phyloP scores from a whole-genome alignment of 2,797 vertebrate genomes.

The Glyptemys insculpta region DNA sequence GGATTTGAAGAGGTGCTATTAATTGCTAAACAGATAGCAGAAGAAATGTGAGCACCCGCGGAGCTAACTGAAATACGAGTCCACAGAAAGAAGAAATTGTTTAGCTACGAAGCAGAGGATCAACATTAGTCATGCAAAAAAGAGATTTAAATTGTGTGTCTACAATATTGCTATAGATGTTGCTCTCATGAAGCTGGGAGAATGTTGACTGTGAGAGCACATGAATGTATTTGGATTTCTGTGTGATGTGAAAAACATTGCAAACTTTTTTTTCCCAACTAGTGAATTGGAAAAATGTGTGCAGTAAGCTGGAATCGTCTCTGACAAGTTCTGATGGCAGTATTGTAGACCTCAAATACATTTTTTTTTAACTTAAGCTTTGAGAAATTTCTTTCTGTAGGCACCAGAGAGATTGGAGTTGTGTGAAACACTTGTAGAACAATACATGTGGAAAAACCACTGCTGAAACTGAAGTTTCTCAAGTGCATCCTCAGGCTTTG shows the following conservation, averaged over 20 bases:
- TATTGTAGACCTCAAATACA: too few species aligned
- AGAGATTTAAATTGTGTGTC: not conserved
- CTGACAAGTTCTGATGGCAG: too few species aligned
- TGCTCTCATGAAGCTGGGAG: not conserved
- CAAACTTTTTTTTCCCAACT: not conserved
- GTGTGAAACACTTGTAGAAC: too few species aligned
- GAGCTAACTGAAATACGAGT: not conserved
- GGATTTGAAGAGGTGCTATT: too few species aligned
- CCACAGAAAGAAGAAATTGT: not conserved
- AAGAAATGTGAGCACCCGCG: too few species aligned
- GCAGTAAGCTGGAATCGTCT: not conserved
- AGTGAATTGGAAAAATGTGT: not conserved
- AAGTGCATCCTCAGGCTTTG: too few species aligned
- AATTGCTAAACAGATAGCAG: not conserved
- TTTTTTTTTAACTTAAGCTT: too few species aligned
- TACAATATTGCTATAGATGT: not conserved
- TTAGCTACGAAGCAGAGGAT: not conserved
- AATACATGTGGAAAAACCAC: too few species aligned
- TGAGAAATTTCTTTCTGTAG: too few species aligned
- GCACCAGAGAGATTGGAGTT: too few species aligned
- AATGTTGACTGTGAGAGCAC: not conserved
- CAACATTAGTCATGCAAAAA: not conserved
- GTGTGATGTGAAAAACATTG: not conserved
- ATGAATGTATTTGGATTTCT: not conserved
- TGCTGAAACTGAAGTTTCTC: too few species aligned